Percentiles rank a stretch among this genome's conserved stretches.
phyloP scores from a whole-genome alignment of 1,140 invertebrate species.

The Pristionchus pacificus region DNA sequence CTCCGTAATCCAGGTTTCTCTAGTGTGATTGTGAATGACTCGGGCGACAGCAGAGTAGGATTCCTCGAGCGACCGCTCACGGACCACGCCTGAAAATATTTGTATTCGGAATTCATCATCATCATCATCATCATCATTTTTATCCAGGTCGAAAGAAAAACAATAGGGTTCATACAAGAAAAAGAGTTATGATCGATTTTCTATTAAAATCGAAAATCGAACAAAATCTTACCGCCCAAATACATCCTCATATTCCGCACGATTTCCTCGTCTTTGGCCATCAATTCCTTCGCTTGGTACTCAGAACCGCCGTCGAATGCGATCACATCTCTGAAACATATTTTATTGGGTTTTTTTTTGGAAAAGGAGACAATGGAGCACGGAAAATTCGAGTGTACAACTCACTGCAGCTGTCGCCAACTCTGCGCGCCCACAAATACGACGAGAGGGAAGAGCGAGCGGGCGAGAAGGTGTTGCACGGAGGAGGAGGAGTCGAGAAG shows the following conservation, averaged over 20 bases:
- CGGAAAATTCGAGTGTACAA: too few relatives aligned
- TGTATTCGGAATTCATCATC: background rate
- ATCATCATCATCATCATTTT: too few relatives aligned
- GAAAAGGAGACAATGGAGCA: background rate
- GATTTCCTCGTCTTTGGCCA: background rate
- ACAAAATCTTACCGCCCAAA: too few relatives aligned
- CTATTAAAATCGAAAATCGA: too few relatives aligned
- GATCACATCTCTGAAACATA: background rate
- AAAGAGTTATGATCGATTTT: too few relatives aligned
- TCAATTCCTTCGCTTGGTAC: background rate
- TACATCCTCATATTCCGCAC: background rate
- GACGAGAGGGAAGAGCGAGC: background rate
- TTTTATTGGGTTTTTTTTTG: background rate
- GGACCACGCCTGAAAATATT: background rate
- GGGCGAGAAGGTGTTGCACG: background rate
- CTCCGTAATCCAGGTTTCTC: background rate
- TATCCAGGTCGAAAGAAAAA: too few relatives aligned
- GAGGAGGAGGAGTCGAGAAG: background rate
- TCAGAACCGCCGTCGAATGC: background rate
- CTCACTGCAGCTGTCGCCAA: background rate
- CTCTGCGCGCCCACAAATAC: background rate
- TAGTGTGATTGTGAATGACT: background rate
- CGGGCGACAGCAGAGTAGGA: background rate
- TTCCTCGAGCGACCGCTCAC: background rate
- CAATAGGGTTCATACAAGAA: background rate